Base-by-base conservation (phyloP, 1,140 invertebrate genomes). In the Caenorhabditis latens region DNA sequence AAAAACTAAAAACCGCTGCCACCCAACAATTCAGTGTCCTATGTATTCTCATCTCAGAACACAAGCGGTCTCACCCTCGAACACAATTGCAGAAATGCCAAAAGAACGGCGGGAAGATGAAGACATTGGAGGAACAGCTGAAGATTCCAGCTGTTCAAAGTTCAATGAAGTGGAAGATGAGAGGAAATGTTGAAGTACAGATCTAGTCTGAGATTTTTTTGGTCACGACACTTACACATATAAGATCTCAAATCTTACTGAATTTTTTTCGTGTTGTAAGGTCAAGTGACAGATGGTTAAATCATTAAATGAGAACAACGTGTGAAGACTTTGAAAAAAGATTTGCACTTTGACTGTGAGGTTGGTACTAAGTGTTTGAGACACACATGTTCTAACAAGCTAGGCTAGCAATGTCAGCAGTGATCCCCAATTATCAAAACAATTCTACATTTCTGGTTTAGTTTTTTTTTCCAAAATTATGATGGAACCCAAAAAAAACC, bases 71-170 rank as follows among this genome's bases (percentile, higher is more conserved):
- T 50, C 71, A 79, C 71, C 21, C 71, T 79, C 40, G 53, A 24
- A 43, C n/a, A 79, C 67, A 71, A n/a, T 71, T 71, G 67, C 67
- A 71, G 67, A 71, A 14, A 14, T 16, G n/a, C 16, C 7, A 8
- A 21, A 58, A 58, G 57, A 21, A 21, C 9, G 50, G 50, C 24
- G 24, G 21, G n/a, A 40, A 40, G n/a, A 65, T 40, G 9, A 42
- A 9, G 32, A 65, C 11, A 9, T 40, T 7, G 6, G 71, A 79
- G 71, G 71, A 79, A 79, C 71, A 79, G 13, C 67, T 71, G 67
- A 71, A 71, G 42, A 40, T 63, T 63, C 43, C 71, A 79, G 71
- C 71, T 79, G 71, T 79, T 79, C 71, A 50, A 79, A 79, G 71
- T 79, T 79, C 71, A 50, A 71, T 46, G 13, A 71, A 50, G 43